A percentile compares a stretch with the other conserved stretches of the same genome.
phyloP scores from a whole-genome alignment of 2,888 invertebrate genomes.

The Troides oblongomaculatus region DNA sequence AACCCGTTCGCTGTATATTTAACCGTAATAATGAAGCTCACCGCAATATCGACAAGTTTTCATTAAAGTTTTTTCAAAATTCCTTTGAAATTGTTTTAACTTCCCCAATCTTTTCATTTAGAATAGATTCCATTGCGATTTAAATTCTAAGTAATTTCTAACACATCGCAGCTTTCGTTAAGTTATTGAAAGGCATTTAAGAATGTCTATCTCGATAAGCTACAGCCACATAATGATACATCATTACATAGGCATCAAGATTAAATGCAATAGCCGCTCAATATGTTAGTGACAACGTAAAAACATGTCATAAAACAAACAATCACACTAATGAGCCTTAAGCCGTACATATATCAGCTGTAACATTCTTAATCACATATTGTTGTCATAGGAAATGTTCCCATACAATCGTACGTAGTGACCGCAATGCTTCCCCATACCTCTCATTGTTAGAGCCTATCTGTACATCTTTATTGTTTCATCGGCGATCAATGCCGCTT shows the following conservation, averaged over 20 bases:
- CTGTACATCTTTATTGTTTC: slow-evolving; percentile 28
- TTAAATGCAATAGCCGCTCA: background rate
- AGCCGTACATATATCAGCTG: slow-evolving; percentile 2
- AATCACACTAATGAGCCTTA: background rate
- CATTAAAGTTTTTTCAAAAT: background rate
- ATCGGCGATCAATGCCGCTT: slow-evolving; percentile 46
- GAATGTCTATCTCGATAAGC: too few relatives aligned
- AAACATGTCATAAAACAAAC: slow-evolving; percentile 2
- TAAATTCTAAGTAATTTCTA: too few relatives aligned
- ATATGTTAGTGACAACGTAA: background rate
- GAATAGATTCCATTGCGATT: background rate
- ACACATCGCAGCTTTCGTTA: too few relatives aligned
- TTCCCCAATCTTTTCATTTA: background rate
- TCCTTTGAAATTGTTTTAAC: background rate
- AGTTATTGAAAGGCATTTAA: too few relatives aligned
- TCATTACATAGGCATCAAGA: background rate
- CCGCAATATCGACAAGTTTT: background rate
- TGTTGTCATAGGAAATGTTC: slow-evolving; percentile 25
- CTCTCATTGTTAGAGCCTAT: slow-evolving; percentile 25
- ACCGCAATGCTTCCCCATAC: slow-evolving; percentile 21
- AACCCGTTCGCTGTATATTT: slow-evolving; percentile 7
- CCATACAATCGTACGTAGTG: slow-evolving; percentile 15
- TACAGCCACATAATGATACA: too few relatives aligned
- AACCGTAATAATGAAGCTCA: background rate
- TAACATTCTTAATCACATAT: slow-evolving; percentile 23